Base-by-base conservation (phyloP, 2,888 invertebrate genomes). In the Hypsopygia costalis region DNA sequence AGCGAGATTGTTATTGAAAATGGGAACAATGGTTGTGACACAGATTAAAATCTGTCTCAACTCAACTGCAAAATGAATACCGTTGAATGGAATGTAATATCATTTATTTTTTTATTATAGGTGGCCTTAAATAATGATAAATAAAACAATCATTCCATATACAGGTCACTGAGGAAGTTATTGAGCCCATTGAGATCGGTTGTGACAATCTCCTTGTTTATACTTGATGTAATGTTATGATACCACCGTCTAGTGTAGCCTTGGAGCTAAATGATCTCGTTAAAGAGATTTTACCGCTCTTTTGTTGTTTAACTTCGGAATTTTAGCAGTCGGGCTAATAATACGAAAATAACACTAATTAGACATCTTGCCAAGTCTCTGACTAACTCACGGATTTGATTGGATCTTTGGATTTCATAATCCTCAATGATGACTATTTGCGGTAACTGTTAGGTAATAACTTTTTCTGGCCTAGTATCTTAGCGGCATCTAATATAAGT, bases 181-280 rank as follows among this genome's bases (percentile, higher is more conserved):
- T 71, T 71, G 58, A 61, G 59, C 56, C 62, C 58, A 65, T 67
- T 69, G 61, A 59, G 53, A 53, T 55, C 46, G 49, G 42, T 62
- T 60, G 39, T 37, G 45, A 61, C 55, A 69, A 64, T 56, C 47
- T 55, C 52, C 52, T 53, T 53, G 52, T 57, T 58, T 49, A 44
- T 53, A 50, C 51, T 55, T 43, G 25, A 53, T 51, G 47, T 51
- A 49, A 53, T 49, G 8, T 28, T 8, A 35, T 27, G 22, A 25
- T 11, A 25, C 16, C 11, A 25, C 16, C 2, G 16, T 16, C 16
- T 16, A 16, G 16, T 3, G 2, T 16, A 22, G 12, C 35, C 35
- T 27, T 27, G 35, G 16, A 27, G 27, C 12, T n/a, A 34, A 34
- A 35, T 27, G 6, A 35, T 35, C 22, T 22, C 11, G n/a, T 2